Percentiles rank a stretch among this genome's conserved stretches.
These are phyloP conservation scores for Nymphalis c-album DNA, from an alignment of 2,888 invertebrate genomes.

Conservation along the genomic window DNA sequence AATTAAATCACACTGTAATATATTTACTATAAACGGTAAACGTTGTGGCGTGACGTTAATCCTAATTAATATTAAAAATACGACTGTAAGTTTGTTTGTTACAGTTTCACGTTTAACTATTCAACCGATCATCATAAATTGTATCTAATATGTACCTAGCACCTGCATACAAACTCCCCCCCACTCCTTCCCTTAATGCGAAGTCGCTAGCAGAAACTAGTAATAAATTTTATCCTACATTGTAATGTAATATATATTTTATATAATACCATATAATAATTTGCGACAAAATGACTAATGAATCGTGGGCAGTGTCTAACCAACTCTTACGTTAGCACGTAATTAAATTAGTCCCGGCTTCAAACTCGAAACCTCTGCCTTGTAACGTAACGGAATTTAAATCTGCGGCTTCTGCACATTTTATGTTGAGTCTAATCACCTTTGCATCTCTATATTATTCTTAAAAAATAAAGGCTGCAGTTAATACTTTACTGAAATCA, in stretches of 20 bases:
- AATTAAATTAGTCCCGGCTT: conserved; percentile 43
- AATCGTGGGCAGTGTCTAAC: conserved; percentile 32
- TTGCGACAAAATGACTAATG: conserved; percentile 33
- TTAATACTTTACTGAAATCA: no score
- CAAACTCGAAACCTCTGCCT: conserved; percentile 39
- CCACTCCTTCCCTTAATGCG: no score
- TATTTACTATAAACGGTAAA: no score
- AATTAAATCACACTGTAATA: no score
- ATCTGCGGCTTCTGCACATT: conserved; percentile 34
- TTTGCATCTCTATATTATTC: neutral
- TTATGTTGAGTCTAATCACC: conserved; percentile 15
- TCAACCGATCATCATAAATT: neutral
- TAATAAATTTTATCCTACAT: no score
- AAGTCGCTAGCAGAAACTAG: no score
- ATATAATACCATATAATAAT: neutral
- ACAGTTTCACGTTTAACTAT: neutral
- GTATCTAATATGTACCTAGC: no score
- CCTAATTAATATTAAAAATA: no score
- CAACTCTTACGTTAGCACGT: conserved; percentile 36
- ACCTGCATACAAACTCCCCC: no score
- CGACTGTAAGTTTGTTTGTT: no score
- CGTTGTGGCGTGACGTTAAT: no score
- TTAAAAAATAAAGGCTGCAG: neutral
- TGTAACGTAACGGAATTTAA: conserved; percentile 39
- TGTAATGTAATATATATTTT: no score